These are phyloP conservation scores for Leiothrix lutea DNA, from an alignment of 2,113 vertebrate genomes.

Conservation along the genomic window DNA sequence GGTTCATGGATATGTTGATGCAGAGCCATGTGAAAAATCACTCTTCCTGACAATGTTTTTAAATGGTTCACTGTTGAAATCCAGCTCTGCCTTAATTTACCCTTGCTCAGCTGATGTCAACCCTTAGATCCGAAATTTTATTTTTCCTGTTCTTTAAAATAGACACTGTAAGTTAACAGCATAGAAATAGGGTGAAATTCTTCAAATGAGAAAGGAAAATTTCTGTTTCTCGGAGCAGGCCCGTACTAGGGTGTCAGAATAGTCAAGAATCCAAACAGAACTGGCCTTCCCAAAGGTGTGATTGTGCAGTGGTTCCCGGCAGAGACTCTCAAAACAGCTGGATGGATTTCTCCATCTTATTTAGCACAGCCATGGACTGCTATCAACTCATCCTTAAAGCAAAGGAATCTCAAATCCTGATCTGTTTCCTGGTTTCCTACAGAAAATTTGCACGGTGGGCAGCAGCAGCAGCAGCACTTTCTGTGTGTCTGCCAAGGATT, in stretches of 20 bases:
- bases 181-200: neutral
- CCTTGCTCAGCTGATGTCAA: neutral
- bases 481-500: neutral
- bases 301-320: neutral
- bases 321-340: neutral
- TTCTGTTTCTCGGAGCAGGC: accelerated
- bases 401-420: neutral
- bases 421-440: neutral
- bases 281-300: neutral
- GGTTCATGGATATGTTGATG: neutral
- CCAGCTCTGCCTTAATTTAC: neutral
- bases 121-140: neutral
- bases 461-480: neutral
- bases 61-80: neutral
- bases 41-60: neutral
- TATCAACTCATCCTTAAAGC: neutral
- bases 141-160: neutral
- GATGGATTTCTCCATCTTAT: neutral
- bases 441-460: neutral
- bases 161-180: neutral
- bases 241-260: neutral
- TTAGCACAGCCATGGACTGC: neutral
- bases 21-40: neutral
- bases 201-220: neutral
- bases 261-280: neutral